A percentile compares a stretch with the other conserved stretches of the same genome.
phyloP scores from a whole-genome alignment of 2,797 vertebrate genomes.

The Leptatherina wallacei region DNA sequence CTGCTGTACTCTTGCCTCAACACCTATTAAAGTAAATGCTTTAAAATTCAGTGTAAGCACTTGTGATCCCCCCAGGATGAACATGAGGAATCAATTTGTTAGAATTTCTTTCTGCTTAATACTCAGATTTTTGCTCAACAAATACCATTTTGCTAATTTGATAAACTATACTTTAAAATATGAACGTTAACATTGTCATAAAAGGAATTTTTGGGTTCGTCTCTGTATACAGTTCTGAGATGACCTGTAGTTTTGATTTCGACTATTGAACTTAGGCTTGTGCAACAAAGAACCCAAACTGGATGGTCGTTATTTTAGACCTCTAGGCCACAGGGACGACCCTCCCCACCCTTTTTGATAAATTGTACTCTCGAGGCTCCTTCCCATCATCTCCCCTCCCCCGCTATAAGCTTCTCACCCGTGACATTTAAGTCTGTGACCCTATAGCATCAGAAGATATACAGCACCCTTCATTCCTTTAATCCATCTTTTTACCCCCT shows the following conservation, averaged over 20 bases:
- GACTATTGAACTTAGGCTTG: not conserved
- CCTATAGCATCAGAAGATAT: conserved; percentile 50
- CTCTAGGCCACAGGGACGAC: not conserved
- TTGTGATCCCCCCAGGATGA: not conserved
- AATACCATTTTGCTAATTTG: not conserved
- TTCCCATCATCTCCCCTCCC: conserved; percentile 37
- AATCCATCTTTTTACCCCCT: conserved; percentile 37
- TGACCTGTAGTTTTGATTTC: not conserved
- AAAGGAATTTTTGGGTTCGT: not conserved
- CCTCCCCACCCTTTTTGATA: conserved; percentile 6
- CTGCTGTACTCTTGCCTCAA: not conserved
- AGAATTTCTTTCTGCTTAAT: not conserved
- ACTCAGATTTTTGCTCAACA: not conserved
- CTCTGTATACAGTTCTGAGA: not conserved
- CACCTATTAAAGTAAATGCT: not conserved
- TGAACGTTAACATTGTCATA: not conserved
- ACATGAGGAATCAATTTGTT: not conserved
- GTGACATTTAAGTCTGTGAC: conserved; percentile 52
- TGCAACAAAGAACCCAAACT: not conserved
- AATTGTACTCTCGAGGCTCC: conserved; percentile 17
- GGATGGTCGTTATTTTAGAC: not conserved
- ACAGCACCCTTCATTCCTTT: conserved; percentile 48
- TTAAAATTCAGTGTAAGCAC: not conserved
- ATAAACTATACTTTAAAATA: not conserved
- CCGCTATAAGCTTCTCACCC: conserved; percentile 46